These are phyloP conservation scores for Harpegnathos saltator DNA, from an alignment of 1,140 invertebrate species.

Conservation along the genomic window DNA sequence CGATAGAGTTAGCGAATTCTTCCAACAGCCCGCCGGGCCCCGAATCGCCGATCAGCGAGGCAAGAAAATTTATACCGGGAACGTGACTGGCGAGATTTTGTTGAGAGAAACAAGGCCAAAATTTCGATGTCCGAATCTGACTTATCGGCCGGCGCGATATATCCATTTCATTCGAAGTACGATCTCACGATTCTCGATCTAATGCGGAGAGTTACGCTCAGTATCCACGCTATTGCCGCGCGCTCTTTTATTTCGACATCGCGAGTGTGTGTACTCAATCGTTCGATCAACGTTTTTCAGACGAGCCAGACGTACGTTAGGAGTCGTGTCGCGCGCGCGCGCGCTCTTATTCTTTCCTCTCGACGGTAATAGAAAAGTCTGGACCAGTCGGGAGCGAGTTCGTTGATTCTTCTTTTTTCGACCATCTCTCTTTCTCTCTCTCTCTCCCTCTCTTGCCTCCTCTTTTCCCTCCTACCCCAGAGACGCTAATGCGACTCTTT, in stretches of 20 bases:
- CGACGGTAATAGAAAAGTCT: constrained; percentile 54
- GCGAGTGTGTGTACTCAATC: constrained; percentile 18
- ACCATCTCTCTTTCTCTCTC: constrained; percentile 11
- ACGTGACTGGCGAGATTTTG: background rate
- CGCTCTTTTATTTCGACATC: constrained; percentile 5
- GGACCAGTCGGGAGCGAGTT: constrained; percentile 69
- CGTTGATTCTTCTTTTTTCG: constrained; percentile 65
- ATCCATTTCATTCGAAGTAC: no score
- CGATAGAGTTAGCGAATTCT: no score
- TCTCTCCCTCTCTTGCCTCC: constrained; percentile 39
- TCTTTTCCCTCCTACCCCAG: constrained; percentile 27
- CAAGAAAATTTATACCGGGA: background rate
- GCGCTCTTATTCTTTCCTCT: constrained; percentile 19
- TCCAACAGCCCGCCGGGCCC: background rate
- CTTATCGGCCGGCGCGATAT: no score
- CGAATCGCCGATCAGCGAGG: background rate
- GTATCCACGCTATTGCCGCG: background rate
- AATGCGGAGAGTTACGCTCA: background rate
- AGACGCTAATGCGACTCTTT: constrained; percentile 64
- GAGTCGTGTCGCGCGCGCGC: background rate
- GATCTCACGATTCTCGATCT: no score
- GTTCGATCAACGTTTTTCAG: constrained; percentile 41
- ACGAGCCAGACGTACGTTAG: background rate
- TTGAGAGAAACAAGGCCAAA: background rate
- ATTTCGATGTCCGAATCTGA: no score